A percentile compares a stretch with the other conserved stretches of the same genome.
Conservation (phyloP, 2,797 vertebrate species). For the Sebastes itinus region DNA sequence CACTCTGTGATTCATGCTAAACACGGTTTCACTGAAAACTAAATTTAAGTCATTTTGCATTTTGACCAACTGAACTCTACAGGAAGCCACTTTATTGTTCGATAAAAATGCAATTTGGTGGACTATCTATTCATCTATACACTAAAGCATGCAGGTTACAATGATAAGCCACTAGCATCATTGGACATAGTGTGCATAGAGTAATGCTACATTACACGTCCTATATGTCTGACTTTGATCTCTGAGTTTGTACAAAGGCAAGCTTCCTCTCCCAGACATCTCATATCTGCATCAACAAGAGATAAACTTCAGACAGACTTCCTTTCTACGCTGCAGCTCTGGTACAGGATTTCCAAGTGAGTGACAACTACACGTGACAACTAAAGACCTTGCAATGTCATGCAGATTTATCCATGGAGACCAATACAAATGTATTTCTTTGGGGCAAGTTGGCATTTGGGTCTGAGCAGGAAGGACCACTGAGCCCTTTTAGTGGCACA, state of each 20-base stretch:
- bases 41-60: not conserved
- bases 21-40: not conserved
- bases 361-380: not conserved
- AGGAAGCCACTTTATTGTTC: not conserved
- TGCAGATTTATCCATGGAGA: constrained; percentile 25
- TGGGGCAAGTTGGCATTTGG: constrained; percentile 29
- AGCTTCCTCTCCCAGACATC: constrained; percentile 17
- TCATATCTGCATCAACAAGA: constrained; percentile 28
- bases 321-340: constrained; percentile 9
- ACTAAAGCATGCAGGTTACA: not conserved
- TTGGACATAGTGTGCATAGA: not conserved
- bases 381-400: not conserved
- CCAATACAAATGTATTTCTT: constrained; percentile 28
- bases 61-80: not conserved
- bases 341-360: not conserved
- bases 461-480: constrained; percentile 40
- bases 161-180: not conserved
- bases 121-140: not conserved
- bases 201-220: not conserved
- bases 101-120: not conserved
- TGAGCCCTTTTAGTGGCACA: constrained; percentile 42
- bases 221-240: constrained; percentile 29
- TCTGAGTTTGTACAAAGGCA: constrained; percentile 5
- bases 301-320: constrained; percentile 41
- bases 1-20: constrained; percentile 1